Base-by-base conservation (phyloP, 2,113 vertebrate genomes). In the Chrysemys picta region DNA sequence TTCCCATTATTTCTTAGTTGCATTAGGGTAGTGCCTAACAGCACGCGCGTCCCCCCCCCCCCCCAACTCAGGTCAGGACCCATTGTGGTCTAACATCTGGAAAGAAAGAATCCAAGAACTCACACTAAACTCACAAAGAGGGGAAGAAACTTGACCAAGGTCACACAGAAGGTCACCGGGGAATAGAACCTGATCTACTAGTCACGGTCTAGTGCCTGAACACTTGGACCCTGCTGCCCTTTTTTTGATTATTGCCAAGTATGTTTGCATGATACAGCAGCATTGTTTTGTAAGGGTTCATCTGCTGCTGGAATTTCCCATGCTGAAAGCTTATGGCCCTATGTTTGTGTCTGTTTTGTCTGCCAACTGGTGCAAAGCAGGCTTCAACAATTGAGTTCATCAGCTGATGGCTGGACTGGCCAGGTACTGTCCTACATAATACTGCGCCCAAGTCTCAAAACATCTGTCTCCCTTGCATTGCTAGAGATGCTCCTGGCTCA, bases 401-500 rank as follows among this genome's bases (percentile, higher is more conserved):
- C 57, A 84, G 10, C 0, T 0, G 59, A 72, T 21, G 89, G 31
- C 17, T 57, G 38, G 75, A 76, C 42, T 25, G 27, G 56, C 45
- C 35, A 42, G 54, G 52, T 78, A 53, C 42, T 1, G 4, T 25
- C 54, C 54, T 25, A 10, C 24, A 56, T 56, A 56, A 25, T 56
- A 56, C 54, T 53, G 52, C 6, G 6, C 52, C 52, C 52, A 21
- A 47, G 1, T 3, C 13, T 85, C 54, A 45, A 75, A 4, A 7
- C 29, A 27, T 35, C 31, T 35, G 7, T 31, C 25, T 65, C 21
- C 80, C 19, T 81, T 10, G 19, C 0, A 0, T 9, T 16, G 10
- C 31, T 65, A 25, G 54, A 42, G 42, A 35, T 13, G 10, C 47
- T 72, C 54, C 42, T 57, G n/a, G 45, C n/a, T 49, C 49, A 85